These are phyloP conservation scores for Geotrypetes seraphini DNA, from an alignment of 2,797 vertebrate genomes.

Conservation along the genomic window DNA sequence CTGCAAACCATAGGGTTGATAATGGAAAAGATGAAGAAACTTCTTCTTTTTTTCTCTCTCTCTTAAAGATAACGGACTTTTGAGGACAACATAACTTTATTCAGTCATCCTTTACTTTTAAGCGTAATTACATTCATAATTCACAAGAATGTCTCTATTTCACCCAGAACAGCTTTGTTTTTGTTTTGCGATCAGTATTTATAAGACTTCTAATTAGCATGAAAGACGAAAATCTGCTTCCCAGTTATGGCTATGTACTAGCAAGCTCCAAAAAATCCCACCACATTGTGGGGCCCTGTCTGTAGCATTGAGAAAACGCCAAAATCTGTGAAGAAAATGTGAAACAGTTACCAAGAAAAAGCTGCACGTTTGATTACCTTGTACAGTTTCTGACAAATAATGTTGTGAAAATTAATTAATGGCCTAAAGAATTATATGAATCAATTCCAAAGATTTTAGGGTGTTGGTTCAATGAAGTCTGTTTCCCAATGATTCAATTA, in stretches of 20 bases:
- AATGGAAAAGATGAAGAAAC: no score
- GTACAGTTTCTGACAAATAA: no score
- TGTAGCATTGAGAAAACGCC: slow-evolving; percentile 3
- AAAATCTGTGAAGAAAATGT: slow-evolving; percentile 5
- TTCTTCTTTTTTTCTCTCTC: no score
- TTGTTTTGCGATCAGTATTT: slow-evolving; percentile 51
- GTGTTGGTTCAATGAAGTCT: no score
- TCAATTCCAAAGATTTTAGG: no score
- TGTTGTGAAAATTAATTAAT: no score
- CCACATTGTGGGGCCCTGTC: slow-evolving; percentile 8
- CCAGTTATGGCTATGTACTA: slow-evolving; percentile 21
- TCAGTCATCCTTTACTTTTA: slow-evolving; percentile 40
- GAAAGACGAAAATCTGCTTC: slow-evolving; percentile 33
- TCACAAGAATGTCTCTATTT: slow-evolving; percentile 42
- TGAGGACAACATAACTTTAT: slow-evolving; percentile 25
- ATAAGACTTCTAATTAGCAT: slow-evolving; percentile 48
- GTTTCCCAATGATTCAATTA: no score
- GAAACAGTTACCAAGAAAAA: no score
- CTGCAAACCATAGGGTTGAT: no score
- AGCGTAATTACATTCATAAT: slow-evolving; percentile 54
- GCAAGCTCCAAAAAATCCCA: slow-evolving; percentile 19
- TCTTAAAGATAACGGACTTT: not conserved
- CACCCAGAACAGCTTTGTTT: slow-evolving; percentile 43
- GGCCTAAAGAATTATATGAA: no score
- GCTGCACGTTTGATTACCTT: no score